Conservation (phyloP, 2,888 invertebrate genomes). For the Belgica antarctica region DNA sequence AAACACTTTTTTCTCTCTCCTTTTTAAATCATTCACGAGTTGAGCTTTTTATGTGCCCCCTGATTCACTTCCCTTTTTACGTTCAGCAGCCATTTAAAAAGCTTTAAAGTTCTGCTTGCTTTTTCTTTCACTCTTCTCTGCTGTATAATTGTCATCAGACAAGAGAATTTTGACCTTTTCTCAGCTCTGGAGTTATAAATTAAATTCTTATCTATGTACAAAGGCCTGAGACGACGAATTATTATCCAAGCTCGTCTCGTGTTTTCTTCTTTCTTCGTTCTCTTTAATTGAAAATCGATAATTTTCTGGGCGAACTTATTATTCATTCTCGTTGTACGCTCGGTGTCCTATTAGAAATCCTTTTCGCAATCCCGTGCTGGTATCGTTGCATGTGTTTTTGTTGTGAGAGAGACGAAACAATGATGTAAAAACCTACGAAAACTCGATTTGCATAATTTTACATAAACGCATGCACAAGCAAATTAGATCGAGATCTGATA, state of each 20-base stretch:
- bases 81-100: not conserved
- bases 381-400: not conserved
- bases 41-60: too few species aligned
- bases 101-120: not conserved
- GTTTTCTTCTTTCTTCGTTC: not conserved
- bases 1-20: not conserved
- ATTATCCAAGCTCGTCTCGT: conserved; percentile 25
- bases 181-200: conserved; percentile 22
- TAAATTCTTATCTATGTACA: conserved; percentile 40
- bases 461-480: conserved; percentile 2
- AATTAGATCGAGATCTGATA: too few species aligned
- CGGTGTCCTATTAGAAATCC: conserved; percentile 17
- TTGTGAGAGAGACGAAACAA: not conserved
- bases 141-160: conserved; percentile 7
- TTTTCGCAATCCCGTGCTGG: not conserved
- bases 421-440: conserved; percentile 26
- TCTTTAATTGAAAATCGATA: conserved; percentile 40
- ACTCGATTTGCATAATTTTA: conserved; percentile 35
- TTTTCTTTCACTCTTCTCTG: not conserved
- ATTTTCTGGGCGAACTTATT: conserved; percentile 24
- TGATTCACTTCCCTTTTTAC: not conserved
- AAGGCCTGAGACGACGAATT: conserved; percentile 25
- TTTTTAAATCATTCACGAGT: not conserved
- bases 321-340: conserved; percentile 16
- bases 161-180: conserved; percentile 41